These are phyloP conservation scores for Sesamia nonagrioides DNA, from an alignment of 1,140 invertebrate genomes.

Conservation along the genomic window DNA sequence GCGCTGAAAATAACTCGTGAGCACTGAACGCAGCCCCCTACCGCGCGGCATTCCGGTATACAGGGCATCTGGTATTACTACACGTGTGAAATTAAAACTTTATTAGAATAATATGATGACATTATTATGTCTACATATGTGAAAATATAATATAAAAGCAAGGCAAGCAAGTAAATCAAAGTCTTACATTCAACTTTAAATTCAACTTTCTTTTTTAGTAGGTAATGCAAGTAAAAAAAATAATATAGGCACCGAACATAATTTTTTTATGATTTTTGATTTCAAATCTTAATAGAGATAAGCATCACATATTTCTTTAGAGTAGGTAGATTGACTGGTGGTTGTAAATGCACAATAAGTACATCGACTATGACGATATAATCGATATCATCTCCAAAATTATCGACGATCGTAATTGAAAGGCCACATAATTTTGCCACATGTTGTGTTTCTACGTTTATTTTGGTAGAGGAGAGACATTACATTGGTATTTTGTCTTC, in stretches of 20 bases:
- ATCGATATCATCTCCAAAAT: neutral
- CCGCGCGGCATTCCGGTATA: constrained; percentile 57
- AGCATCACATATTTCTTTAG: too few species aligned
- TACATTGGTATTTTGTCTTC: constrained; percentile 3
- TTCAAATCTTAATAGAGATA: too few species aligned
- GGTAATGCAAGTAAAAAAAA: too few species aligned
- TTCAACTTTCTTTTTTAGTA: too few species aligned
- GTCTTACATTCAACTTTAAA: too few species aligned
- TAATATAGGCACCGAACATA: too few species aligned
- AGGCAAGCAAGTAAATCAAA: too few species aligned
- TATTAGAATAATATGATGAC: neutral
- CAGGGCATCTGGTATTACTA: constrained; percentile 31
- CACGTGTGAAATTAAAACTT: constrained; percentile 5
- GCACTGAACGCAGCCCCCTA: constrained; percentile 64
- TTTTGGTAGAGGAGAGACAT: neutral
- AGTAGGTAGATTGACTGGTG: too few species aligned
- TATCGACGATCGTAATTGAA: neutral
- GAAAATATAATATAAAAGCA: too few species aligned
- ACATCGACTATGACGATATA: neutral
- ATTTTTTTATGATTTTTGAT: too few species aligned
- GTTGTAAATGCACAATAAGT: too few species aligned
- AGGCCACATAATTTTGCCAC: neutral
- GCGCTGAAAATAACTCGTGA: constrained; percentile 76
- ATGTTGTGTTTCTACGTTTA: constrained; percentile 1
- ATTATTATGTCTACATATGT: neutral